Conservation (phyloP, 2,113 vertebrate species). For the Montifringilla adamsi region DNA sequence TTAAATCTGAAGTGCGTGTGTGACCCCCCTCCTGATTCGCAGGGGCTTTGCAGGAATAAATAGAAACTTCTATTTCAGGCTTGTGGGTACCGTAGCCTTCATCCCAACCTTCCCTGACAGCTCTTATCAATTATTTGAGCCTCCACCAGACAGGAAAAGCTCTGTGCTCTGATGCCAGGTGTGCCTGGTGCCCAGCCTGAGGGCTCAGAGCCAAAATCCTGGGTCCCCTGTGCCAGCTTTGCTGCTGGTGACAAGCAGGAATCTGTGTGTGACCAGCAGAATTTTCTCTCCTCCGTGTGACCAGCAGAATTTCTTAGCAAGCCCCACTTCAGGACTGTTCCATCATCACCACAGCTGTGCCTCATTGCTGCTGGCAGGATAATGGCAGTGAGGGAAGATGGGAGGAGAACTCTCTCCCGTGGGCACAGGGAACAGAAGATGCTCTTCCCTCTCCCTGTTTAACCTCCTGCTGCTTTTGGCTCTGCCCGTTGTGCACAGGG, state of each 20-base stretch:
- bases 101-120: not conserved
- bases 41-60: not conserved
- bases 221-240: not conserved
- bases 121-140: not conserved
- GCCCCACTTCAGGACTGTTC: not conserved
- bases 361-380: not conserved
- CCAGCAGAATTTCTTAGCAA: not conserved
- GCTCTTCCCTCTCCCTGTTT: not conserved
- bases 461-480: not conserved
- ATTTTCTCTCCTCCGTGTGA: not conserved
- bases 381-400: not conserved
- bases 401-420: not conserved
- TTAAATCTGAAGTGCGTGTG: not conserved
- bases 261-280: not conserved
- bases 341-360: not conserved
- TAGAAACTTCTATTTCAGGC: not conserved
- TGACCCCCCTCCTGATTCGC: not conserved
- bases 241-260: not conserved
- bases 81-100: not conserved
- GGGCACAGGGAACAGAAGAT: not conserved
- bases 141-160: not conserved
- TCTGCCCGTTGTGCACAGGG: not conserved
- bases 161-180: accelerated
- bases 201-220: not conserved
- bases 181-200: not conserved